These are phyloP conservation scores for Papilio protenor DNA, from an alignment of 2,888 invertebrate species.

Conservation along the genomic window DNA sequence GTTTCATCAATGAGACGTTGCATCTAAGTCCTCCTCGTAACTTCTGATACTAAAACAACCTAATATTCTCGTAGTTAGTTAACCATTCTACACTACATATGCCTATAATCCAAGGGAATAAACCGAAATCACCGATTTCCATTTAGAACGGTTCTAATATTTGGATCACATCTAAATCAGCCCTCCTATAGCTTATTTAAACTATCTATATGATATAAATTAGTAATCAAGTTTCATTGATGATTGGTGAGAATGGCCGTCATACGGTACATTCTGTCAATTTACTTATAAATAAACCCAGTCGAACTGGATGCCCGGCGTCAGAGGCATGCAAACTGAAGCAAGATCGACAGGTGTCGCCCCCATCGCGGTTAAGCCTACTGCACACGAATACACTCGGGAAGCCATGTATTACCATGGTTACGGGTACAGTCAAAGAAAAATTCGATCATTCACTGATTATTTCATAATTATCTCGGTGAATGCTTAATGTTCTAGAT, in stretches of 20 bases:
- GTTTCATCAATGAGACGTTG: neutral
- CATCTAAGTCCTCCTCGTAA: neutral
- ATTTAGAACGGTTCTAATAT: neutral
- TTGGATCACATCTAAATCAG: neutral
- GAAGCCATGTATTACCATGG: neutral
- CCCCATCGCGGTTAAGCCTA: neutral
- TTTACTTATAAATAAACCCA: slow-evolving; percentile 42
- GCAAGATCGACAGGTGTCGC: slow-evolving; percentile 43
- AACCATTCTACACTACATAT: neutral
- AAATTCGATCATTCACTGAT: neutral
- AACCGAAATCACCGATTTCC: neutral
- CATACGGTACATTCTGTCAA: slow-evolving; percentile 40
- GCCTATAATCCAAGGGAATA: neutral
- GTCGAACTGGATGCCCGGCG: slow-evolving; percentile 29
- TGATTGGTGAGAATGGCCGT: neutral
- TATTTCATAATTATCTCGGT: no score
- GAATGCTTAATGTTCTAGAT: no score
- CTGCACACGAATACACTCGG: slow-evolving; percentile 21
- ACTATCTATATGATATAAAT: neutral
- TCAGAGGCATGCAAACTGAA: slow-evolving; percentile 41
- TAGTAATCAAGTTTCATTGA: slow-evolving; percentile 26
- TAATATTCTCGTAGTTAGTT: no score
- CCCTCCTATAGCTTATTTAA: neutral
- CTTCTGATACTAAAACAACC: neutral
- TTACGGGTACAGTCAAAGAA: neutral